Conservation (phyloP, 2,113 vertebrate genomes). For the Vidua chalybeata region DNA sequence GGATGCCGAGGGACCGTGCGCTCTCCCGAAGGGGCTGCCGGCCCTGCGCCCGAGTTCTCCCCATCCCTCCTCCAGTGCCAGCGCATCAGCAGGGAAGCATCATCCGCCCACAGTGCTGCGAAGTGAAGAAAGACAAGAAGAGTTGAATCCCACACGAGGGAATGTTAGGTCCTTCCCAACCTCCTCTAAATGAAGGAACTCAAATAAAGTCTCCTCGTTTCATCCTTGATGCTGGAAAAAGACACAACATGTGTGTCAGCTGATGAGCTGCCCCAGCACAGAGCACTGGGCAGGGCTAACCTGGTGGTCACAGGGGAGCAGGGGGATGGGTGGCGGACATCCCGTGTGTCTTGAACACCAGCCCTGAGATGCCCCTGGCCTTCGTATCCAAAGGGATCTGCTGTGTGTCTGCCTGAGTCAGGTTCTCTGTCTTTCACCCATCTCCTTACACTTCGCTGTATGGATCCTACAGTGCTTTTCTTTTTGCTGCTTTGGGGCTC, state of each 20-base stretch:
- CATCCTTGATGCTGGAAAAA: neutral
- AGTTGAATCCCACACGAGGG: neutral
- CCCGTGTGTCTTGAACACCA: rapidly evolving
- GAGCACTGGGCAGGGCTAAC: rapidly evolving
- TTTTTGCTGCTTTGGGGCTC: neutral
- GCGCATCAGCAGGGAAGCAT: neutral
- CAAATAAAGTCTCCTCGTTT: neutral
- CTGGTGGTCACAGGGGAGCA: rapidly evolving
- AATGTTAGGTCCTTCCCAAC: neutral
- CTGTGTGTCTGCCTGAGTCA: neutral
- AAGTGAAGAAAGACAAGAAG: neutral
- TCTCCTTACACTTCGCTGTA: rapidly evolving
- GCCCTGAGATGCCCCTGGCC: rapidly evolving
- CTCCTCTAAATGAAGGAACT: neutral
- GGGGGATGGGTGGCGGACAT: rapidly evolving
- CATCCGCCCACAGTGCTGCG: neutral
- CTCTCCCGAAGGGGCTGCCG: neutral
- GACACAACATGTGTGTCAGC: neutral
- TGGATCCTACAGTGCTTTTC: neutral
- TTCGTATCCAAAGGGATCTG: rapidly evolving
- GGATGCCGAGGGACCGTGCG: neutral
- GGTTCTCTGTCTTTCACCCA: neutral
- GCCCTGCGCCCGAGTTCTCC: neutral
- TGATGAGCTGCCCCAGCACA: neutral
- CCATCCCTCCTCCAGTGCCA: neutral